phyloP scores from a whole-genome alignment of 2,888 invertebrate species.

The Pelosia muscerda region DNA sequence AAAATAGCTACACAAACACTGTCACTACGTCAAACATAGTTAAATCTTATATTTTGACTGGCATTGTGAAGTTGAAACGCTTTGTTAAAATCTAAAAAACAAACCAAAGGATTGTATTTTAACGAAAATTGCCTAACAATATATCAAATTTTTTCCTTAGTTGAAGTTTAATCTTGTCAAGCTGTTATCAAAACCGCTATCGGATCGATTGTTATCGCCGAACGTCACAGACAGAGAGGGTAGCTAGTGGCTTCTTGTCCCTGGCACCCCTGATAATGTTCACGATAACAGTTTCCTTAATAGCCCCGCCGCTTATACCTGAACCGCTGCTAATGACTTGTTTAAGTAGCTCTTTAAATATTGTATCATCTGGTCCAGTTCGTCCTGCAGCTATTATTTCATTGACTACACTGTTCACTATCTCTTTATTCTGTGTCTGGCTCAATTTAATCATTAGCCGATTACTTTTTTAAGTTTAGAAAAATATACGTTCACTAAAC shows the following conservation, averaged over 20 bases:
- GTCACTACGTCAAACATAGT: slow-evolving; percentile 39
- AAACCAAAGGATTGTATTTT: slow-evolving; percentile 28
- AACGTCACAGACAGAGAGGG: slow-evolving; percentile 48
- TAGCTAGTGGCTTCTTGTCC: slow-evolving; percentile 49
- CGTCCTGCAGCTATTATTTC: slow-evolving; percentile 42
- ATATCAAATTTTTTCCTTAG: not conserved
- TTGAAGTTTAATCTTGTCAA: slow-evolving; percentile 41
- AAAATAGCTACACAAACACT: slow-evolving; percentile 48
- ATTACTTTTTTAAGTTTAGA: not conserved
- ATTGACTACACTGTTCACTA: slow-evolving; percentile 28
- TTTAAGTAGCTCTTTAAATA: slow-evolving; percentile 49
- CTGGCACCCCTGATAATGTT: slow-evolving; percentile 52
- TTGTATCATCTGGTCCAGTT: slow-evolving; percentile 45
- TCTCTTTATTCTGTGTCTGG: not conserved
- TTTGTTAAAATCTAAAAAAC: slow-evolving; percentile 28
- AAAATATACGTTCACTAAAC: not conserved
- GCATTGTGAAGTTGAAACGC: slow-evolving; percentile 21
- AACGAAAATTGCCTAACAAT: slow-evolving; percentile 22
- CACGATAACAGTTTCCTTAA: slow-evolving; percentile 60
- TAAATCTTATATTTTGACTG: slow-evolving; percentile 30
- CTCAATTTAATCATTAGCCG: not conserved
- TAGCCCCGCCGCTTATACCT: slow-evolving; percentile 56
- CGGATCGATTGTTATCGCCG: slow-evolving; percentile 50
- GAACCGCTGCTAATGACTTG: slow-evolving; percentile 53
- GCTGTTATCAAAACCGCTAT: slow-evolving; percentile 48